Conservation (phyloP, 2,888 invertebrate genomes). For the Caenorhabditis panamensis region DNA sequence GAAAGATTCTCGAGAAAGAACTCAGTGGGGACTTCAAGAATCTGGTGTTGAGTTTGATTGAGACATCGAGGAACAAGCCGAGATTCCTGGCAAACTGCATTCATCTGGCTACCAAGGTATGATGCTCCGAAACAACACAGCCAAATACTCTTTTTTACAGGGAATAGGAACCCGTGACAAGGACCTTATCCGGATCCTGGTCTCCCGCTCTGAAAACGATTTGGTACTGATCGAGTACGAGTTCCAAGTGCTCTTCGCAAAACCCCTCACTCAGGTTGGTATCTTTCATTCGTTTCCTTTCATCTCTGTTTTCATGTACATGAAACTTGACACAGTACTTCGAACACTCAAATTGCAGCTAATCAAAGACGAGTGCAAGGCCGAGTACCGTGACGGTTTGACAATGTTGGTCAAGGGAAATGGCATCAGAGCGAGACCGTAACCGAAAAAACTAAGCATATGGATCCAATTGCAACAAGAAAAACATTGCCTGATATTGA, state of each 20-base stretch:
- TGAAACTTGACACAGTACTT: too few relatives aligned
- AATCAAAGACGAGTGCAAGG: constrained; percentile 67
- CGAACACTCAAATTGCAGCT: constrained; percentile 37
- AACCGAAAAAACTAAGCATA: too few relatives aligned
- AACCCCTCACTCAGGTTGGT: constrained; percentile 68
- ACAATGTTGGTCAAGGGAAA: constrained; percentile 78
- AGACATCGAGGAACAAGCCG: constrained; percentile 62
- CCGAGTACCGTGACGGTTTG: constrained; percentile 79
- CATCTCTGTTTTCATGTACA: too few relatives aligned
- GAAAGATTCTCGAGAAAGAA: constrained; percentile 72
- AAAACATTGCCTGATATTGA: too few relatives aligned
- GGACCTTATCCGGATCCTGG: constrained; percentile 76
- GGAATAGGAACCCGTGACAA: constrained; percentile 77
- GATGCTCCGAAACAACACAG: neutral
- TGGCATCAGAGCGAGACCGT: too few relatives aligned
- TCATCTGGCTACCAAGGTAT: constrained; percentile 76
- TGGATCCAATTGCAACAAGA: too few relatives aligned
- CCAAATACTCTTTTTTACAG: constrained; percentile 47
- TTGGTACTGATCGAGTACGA: constrained; percentile 90
- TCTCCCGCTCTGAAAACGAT: constrained; percentile 83
- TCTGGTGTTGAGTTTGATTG: constrained; percentile 47
- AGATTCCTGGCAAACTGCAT: constrained; percentile 76
- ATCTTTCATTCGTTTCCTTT: neutral
- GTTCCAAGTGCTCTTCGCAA: constrained; percentile 84
- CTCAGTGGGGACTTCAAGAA: constrained; percentile 75